These are phyloP conservation scores for Potorous gilbertii DNA, from an alignment of 2,797 vertebrate genomes.

Conservation along the genomic window DNA sequence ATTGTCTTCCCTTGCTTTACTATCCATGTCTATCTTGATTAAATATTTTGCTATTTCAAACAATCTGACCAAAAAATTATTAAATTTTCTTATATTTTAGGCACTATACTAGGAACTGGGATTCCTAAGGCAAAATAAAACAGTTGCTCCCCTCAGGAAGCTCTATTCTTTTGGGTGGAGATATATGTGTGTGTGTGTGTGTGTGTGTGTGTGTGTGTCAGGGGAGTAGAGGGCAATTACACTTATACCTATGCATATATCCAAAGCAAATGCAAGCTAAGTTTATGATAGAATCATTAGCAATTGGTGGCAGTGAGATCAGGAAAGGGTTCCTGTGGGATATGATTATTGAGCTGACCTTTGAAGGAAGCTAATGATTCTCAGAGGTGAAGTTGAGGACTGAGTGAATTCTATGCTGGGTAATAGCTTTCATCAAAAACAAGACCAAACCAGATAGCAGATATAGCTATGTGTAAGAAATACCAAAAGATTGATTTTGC, in stretches of 20 bases:
- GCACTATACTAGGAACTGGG: neutral
- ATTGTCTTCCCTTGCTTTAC: neutral
- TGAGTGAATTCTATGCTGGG: neutral
- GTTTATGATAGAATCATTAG: neutral
- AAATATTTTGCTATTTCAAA: neutral
- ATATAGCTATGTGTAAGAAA: neutral
- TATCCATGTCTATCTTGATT: neutral
- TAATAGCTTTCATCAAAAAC: neutral
- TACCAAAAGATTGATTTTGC: neutral
- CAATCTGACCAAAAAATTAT: neutral
- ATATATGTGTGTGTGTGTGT: too few species aligned
- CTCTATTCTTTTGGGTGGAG: neutral
- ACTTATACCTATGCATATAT: neutral
- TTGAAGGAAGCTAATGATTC: neutral
- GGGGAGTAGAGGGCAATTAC: neutral
- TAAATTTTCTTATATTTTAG: neutral
- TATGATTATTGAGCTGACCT: neutral
- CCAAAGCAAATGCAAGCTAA: neutral
- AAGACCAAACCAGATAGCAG: neutral
- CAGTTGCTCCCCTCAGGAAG: neutral
- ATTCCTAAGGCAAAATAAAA: neutral
- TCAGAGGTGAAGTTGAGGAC: neutral
- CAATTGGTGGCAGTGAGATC: neutral
- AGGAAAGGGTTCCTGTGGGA: neutral
- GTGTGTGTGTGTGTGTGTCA: too few species aligned